Percentiles rank a stretch among this genome's conserved stretches.
Evolutionary conservation across 2,888 invertebrate genomes (phyloP).

Genomic region (Agriopis leucophaearia): DNA sequence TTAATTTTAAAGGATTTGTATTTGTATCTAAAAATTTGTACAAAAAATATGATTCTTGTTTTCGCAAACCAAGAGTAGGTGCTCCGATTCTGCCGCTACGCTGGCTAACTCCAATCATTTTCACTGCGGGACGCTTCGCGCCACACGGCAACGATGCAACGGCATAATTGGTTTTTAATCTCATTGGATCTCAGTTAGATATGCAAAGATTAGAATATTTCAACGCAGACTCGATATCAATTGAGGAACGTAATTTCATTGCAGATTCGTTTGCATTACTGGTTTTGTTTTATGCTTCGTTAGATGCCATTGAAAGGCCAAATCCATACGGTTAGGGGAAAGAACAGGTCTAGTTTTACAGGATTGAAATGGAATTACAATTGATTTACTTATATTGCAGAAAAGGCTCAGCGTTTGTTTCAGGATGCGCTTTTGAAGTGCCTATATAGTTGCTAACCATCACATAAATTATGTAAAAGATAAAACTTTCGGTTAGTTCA

Average conservation of each 20-base stretch:
- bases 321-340: not conserved
- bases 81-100: constrained; percentile 43
- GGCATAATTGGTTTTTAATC: constrained; percentile 49
- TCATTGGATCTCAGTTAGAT: constrained; percentile 46
- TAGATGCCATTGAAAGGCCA: constrained; percentile 8
- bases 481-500: too few relatives aligned
- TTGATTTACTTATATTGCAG: not conserved
- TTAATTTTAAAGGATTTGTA: too few relatives aligned
- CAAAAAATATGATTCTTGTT: too few relatives aligned
- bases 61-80: constrained; percentile 19
- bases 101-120: constrained; percentile 45
- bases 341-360: not conserved
- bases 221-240: constrained; percentile 40
- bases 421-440: too few relatives aligned
- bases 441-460: too few relatives aligned
- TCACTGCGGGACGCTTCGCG: constrained; percentile 40
- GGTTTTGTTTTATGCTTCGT: constrained; percentile 29
- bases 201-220: constrained; percentile 51
- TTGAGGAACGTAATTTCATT: constrained; percentile 30
- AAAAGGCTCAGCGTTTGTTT: too few relatives aligned
- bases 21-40: not conserved
- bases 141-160: constrained; percentile 25
- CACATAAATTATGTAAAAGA: too few relatives aligned
- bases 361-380: not conserved
- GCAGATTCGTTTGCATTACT: constrained; percentile 16